phyloP scores from a whole-genome alignment of 2,888 invertebrate species.

The Cantharis nigra region DNA sequence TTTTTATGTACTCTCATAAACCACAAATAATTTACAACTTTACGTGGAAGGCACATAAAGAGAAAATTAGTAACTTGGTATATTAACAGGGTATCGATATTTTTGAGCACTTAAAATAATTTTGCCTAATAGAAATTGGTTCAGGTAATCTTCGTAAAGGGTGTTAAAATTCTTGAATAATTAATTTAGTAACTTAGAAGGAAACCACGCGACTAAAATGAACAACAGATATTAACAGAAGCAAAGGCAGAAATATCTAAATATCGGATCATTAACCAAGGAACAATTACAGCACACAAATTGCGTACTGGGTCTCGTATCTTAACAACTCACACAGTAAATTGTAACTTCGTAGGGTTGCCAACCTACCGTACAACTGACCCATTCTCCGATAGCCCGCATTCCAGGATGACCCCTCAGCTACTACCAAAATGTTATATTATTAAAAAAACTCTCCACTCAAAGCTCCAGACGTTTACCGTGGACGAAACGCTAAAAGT shows the following conservation, averaged over 20 bases:
- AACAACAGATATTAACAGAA: constrained; percentile 32
- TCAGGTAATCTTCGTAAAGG: neutral
- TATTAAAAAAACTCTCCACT: neutral
- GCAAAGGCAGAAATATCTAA: constrained; percentile 33
- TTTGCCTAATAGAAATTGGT: neutral
- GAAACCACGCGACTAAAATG: constrained; percentile 29
- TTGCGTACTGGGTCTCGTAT: constrained; percentile 36
- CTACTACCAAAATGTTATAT: constrained; percentile 17
- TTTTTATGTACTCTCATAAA: neutral
- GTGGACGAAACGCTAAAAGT: neutral
- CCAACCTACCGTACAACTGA: constrained; percentile 27
- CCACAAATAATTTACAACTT: neutral
- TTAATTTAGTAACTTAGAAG: constrained; percentile 26
- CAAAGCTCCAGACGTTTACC: neutral
- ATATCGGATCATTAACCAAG: constrained; percentile 37
- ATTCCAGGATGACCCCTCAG: constrained; percentile 28
- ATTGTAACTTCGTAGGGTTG: constrained; percentile 32
- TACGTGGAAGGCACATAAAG: neutral
- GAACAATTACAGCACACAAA: constrained; percentile 37
- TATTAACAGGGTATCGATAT: neutral
- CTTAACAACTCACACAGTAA: constrained; percentile 36
- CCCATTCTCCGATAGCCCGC: constrained; percentile 23
- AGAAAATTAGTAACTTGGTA: neutral
- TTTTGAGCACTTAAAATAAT: constrained; percentile 1
- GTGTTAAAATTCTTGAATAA: constrained; percentile 5